phyloP scores from a whole-genome alignment of 2,113 vertebrate species.

The Saiga tatarica region DNA sequence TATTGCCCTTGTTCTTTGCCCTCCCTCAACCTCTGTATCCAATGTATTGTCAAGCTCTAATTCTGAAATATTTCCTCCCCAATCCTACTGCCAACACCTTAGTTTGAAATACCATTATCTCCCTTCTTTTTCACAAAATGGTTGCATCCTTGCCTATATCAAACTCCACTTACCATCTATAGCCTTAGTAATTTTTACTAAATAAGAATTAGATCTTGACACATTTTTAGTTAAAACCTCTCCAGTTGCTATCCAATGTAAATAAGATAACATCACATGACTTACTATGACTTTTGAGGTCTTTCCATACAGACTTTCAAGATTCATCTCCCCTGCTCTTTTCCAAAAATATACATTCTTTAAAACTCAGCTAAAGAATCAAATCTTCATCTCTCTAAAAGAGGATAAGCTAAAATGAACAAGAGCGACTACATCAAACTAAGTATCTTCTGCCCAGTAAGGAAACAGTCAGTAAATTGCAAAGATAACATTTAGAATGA shows the following conservation, averaged over 20 bases:
- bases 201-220: background rate
- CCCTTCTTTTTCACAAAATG: background rate
- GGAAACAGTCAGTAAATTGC: background rate
- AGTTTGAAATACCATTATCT: background rate
- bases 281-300: background rate
- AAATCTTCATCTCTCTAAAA: background rate
- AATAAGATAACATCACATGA: background rate
- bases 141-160: background rate
- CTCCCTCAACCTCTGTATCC: background rate
- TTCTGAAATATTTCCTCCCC: background rate
- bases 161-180: background rate
- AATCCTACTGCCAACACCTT: background rate
- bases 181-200: background rate
- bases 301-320: background rate
- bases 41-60: background rate
- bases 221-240: conserved; percentile 6
- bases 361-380: background rate
- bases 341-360: background rate
- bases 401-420: background rate
- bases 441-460: background rate
- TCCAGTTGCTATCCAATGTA: background rate
- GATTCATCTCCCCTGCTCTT: background rate
- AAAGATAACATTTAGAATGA: background rate
- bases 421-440: background rate
- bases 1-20: background rate